Base-by-base conservation (phyloP, 2,888 invertebrate species). In the Dryadula phaetusa region DNA sequence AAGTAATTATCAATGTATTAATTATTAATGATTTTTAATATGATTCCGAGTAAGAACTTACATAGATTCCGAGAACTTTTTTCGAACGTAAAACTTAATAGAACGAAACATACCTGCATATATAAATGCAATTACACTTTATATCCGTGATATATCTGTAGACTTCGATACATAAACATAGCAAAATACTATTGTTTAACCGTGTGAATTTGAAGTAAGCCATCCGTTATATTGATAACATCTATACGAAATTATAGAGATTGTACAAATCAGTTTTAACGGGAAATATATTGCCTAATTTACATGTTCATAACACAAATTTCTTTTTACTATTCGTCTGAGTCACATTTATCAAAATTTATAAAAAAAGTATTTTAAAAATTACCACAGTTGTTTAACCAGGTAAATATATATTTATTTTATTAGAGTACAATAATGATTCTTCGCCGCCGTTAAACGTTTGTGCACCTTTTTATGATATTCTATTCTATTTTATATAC, bases 141-240 rank as follows among this genome's bases (percentile, higher is more conserved):
- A 25, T 53, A 18, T 20, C 20, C 34, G 12, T 32, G 6, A 18
- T 5, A 14, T 5, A 53, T 53, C 6, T 20, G 20, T 18, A n/a
- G n/a, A n/a, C n/a, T n/a, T n/a, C n/a, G 32, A 3, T 22, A n/a
- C 5, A 2, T 20, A 37, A 22, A 37, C 14, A 1, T 37, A 20
- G 3, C 3, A 37, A 54, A 20, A 37, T 37, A 14, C 34, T 18
- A 54, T 37, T 54, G 37, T 54, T 7, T 37, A 14, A n/a, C 7
- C 54, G 54, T 54, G 54, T 37, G 54, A 54, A 34, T 54, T 37
- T 37, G 16, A 54, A 54, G 37, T 20, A 54, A 37, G 14, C 37
- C 20, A 22, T 54, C 22, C 54, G 54, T 54, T 54, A 37, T 22
- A 37, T 54, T n/a, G 37, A 54, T 54, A 20, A 54, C 37, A 20